Percentiles rank a stretch among this genome's conserved stretches.
Evolutionary conservation across 1,140 invertebrate species (phyloP).

Genomic region (Cryptotermes secundus): DNA sequence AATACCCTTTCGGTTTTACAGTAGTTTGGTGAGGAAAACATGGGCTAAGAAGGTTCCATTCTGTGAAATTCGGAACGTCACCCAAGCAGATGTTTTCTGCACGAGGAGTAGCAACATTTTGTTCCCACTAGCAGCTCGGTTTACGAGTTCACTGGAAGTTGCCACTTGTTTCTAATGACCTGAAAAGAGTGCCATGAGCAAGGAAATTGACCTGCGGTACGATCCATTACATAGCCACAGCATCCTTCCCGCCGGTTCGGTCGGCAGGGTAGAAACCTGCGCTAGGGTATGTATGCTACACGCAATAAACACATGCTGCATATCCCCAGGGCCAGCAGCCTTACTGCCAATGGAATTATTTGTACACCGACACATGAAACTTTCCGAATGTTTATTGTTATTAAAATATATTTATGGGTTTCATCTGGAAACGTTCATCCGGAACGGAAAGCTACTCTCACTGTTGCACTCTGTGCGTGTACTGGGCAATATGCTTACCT

Average conservation of each 20-base stretch:
- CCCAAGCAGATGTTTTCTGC: neutral
- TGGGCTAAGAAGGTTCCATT: too few species aligned
- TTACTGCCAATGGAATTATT: neutral
- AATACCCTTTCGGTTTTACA: too few species aligned
- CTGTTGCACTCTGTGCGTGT: too few species aligned
- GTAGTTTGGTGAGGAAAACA: too few species aligned
- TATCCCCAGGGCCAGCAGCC: neutral
- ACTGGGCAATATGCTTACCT: too few species aligned
- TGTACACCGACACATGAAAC: neutral
- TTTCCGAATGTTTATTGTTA: slow-evolving; percentile 14
- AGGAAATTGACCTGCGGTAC: neutral
- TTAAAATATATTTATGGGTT: neutral
- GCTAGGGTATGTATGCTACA: neutral
- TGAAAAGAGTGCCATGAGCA: neutral
- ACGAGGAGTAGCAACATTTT: neutral
- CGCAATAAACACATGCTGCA: neutral
- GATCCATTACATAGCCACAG: slow-evolving; percentile 11
- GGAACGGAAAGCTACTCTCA: neutral
- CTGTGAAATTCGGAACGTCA: too few species aligned
- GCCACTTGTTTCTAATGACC: slow-evolving; percentile 7
- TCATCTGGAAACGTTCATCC: neutral
- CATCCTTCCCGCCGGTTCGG: neutral
- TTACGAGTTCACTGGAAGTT: neutral
- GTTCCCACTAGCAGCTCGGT: neutral
- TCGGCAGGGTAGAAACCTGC: neutral